Evolutionary conservation across 2,113 vertebrate species (phyloP).

Genomic region (Salminus brasiliensis): DNA sequence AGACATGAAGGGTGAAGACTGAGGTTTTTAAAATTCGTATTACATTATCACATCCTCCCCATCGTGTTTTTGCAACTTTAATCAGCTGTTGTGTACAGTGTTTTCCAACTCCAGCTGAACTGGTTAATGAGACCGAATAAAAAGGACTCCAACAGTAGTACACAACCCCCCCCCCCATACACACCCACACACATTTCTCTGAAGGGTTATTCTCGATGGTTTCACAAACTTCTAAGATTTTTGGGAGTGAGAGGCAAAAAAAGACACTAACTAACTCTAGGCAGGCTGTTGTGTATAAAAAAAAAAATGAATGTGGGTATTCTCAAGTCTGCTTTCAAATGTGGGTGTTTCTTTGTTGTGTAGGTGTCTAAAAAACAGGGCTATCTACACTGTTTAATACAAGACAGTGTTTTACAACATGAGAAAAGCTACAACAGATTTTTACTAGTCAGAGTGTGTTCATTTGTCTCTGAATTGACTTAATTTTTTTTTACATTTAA

Average conservation of each 20-base stretch:
- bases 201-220: neutral
- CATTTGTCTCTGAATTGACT: too few species aligned
- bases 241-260: neutral
- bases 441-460: neutral
- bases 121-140: neutral
- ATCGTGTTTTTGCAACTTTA: neutral
- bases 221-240: neutral
- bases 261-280: neutral
- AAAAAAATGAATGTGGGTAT: neutral
- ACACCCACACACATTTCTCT: neutral
- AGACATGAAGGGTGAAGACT: neutral
- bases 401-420: neutral
- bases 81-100: neutral
- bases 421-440: neutral
- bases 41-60: neutral
- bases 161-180: neutral
- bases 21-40: neutral
- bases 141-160: neutral
- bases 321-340: neutral
- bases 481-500: too few species aligned
- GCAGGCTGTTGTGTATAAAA: neutral
- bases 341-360: neutral
- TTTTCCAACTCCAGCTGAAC: neutral
- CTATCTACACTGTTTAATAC: neutral
- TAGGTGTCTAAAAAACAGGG: neutral